A percentile compares a stretch with the other conserved stretches of the same genome.
Conservation (phyloP, 2,888 invertebrate genomes). For the Epirrhoe alternata region DNA sequence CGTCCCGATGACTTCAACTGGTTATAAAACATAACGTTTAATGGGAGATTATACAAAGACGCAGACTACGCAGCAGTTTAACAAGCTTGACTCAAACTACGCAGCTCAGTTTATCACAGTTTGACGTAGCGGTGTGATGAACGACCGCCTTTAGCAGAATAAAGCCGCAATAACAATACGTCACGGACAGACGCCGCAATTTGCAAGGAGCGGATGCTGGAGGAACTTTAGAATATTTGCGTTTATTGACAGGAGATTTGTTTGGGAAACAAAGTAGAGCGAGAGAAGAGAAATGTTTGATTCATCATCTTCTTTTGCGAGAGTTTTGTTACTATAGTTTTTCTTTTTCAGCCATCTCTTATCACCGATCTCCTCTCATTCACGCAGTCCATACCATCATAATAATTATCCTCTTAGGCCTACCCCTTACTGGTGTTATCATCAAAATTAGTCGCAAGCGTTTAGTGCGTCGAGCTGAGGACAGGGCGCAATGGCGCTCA, state of each 20-base stretch:
- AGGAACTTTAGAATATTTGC: conserved; percentile 18
- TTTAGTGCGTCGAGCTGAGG: too few relatives aligned
- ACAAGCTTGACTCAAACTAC: neutral
- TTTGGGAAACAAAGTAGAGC: neutral
- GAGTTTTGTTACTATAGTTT: too few relatives aligned
- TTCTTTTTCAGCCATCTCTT: too few relatives aligned
- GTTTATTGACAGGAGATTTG: conserved; percentile 14
- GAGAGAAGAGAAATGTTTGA: neutral
- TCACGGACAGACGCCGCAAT: conserved; percentile 39
- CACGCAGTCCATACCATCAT: too few relatives aligned
- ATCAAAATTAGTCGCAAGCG: too few relatives aligned
- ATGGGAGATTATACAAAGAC: neutral
- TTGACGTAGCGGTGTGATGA: neutral
- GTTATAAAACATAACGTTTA: too few relatives aligned
- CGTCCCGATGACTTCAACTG: too few relatives aligned
- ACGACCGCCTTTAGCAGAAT: conserved; percentile 24
- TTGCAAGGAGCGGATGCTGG: conserved; percentile 24
- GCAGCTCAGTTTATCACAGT: neutral
- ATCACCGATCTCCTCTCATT: too few relatives aligned
- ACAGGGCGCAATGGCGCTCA: too few relatives aligned
- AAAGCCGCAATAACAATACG: conserved; percentile 42
- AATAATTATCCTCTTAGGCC: too few relatives aligned
- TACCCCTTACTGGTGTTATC: too few relatives aligned
- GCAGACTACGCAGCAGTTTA: neutral
- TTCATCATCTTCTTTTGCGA: neutral